Conservation (phyloP, 2,113 vertebrate genomes). For the Hippocampus zosterae region DNA sequence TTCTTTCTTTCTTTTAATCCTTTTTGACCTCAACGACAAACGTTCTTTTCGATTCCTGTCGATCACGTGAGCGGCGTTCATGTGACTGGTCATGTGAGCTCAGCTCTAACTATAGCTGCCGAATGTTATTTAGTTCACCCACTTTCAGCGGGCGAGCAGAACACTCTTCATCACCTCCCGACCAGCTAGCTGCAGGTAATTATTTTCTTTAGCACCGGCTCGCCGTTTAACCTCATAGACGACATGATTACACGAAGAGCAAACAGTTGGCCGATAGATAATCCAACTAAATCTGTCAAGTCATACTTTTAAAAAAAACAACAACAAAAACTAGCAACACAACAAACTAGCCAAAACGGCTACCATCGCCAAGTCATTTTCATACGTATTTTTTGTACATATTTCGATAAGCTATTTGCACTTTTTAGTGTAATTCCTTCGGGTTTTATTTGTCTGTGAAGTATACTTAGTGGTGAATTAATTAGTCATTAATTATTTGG, state of each 20-base stretch:
- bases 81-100: constrained; percentile 55
- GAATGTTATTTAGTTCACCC: neutral
- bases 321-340: neutral
- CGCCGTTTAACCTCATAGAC: neutral
- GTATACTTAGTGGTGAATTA: neutral
- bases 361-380: neutral
- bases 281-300: neutral
- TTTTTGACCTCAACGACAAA: neutral
- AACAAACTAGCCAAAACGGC: neutral
- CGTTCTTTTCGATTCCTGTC: neutral
- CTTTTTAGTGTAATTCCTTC: neutral
- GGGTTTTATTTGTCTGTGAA: neutral
- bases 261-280: neutral
- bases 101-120: neutral
- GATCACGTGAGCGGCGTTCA: constrained; percentile 50
- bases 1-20: too few species aligned
- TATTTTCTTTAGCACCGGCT: neutral
- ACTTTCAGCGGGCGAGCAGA: neutral
- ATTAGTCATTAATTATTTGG: neutral
- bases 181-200: constrained; percentile 20
- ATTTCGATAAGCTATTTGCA: neutral
- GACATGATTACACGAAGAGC: neutral
- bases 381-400: neutral
- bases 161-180: neutral
- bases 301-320: neutral